phyloP scores from a whole-genome alignment of 2,797 vertebrate genomes.

The Sebastes jordani region DNA sequence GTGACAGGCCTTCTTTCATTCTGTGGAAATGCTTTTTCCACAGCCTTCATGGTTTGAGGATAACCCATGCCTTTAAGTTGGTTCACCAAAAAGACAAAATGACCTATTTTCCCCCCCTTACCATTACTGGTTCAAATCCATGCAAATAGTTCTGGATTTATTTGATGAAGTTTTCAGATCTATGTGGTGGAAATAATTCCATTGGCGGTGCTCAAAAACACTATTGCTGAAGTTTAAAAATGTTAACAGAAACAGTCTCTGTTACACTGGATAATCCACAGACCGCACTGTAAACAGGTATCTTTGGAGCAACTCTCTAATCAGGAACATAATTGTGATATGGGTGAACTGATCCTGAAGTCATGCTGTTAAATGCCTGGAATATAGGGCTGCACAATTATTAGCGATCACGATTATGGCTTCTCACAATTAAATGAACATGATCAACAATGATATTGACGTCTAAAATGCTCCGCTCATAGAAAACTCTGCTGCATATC shows the following conservation, averaged over 20 bases:
- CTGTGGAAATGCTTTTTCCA: neutral
- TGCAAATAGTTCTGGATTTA: neutral
- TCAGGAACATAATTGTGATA: neutral
- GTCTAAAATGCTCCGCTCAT: no score
- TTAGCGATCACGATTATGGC: no score
- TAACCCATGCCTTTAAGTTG: neutral
- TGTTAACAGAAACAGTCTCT: neutral
- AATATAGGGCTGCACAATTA: no score
- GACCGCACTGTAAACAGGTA: accelerated
- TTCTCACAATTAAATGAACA: no score
- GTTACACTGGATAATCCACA: neutral
- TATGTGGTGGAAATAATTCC: neutral
- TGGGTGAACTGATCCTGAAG: no score
- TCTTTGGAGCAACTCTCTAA: neutral
- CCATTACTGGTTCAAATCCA: neutral
- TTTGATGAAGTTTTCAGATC: neutral
- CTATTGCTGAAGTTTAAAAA: neutral
- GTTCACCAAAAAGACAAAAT: neutral
- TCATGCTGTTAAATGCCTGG: no score
- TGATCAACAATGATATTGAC: no score
- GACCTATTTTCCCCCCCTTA: no score
- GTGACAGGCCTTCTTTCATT: neutral
- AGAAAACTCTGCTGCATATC: no score
- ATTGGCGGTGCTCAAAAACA: neutral
- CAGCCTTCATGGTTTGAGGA: neutral